phyloP scores from a whole-genome alignment of 1,140 invertebrate species.

The Dufourea novaeangliae region DNA sequence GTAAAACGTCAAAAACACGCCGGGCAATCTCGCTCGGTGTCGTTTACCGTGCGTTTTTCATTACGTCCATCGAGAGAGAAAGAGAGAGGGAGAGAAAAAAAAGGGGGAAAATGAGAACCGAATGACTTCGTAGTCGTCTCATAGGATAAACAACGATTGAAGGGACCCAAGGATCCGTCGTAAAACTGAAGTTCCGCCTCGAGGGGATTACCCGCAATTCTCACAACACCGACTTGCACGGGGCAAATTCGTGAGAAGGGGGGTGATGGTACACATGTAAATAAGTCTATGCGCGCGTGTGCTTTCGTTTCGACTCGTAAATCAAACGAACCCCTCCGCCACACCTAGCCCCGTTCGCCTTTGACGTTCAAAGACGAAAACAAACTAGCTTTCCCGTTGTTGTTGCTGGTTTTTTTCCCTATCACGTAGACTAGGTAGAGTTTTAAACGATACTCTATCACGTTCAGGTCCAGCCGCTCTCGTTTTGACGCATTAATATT shows the following conservation, averaged over 20 bases:
- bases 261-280: neutral
- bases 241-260: neutral
- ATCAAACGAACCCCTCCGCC: neutral
- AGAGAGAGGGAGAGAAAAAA: no score
- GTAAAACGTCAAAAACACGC: neutral
- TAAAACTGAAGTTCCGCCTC: neutral
- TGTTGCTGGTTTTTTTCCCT: neutral
- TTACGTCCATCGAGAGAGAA: neutral
- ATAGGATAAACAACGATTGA: conserved; percentile 3
- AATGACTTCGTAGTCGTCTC: neutral
- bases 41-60: neutral
- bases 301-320: neutral
- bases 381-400: neutral
- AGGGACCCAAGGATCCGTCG: neutral
- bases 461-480: neutral
- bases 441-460: conserved; percentile 1
- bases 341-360: neutral
- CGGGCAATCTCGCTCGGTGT: neutral
- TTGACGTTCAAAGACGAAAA: neutral
- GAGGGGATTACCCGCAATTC: neutral
- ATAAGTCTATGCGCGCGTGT: neutral
- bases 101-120: neutral
- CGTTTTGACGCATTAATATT: neutral
- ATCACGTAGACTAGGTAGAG: neutral
- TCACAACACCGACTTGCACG: neutral